These are phyloP conservation scores for Vulpes vulpes DNA, from an alignment of 2,113 vertebrate species.

Conservation along the genomic window DNA sequence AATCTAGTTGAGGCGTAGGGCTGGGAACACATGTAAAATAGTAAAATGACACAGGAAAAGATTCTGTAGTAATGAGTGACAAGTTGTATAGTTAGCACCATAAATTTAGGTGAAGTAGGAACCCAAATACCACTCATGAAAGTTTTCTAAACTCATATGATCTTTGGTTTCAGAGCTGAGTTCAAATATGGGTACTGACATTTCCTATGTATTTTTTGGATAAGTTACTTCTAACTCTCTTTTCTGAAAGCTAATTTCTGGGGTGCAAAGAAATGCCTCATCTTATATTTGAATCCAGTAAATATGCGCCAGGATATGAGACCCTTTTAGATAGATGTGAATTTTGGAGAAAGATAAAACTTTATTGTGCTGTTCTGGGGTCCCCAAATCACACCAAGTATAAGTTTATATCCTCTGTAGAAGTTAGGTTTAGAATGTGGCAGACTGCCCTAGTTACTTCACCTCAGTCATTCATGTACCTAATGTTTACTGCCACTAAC, in stretches of 20 bases:
- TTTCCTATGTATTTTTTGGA: background rate
- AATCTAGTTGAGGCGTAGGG: background rate
- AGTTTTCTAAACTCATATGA: background rate
- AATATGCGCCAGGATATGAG: background rate
- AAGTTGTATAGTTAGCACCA: background rate
- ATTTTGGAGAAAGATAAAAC: background rate
- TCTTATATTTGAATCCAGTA: background rate
- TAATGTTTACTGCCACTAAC: background rate
- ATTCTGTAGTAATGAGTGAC: background rate
- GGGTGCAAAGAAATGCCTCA: background rate
- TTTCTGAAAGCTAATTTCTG: background rate
- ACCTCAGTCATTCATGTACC: background rate
- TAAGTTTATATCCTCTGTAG: background rate
- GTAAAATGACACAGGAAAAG: background rate
- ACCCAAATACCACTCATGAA: background rate
- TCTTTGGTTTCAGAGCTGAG: background rate
- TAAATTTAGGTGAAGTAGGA: background rate
- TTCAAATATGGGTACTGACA: background rate
- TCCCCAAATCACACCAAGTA: background rate
- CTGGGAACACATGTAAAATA: background rate
- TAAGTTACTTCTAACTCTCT: slow-evolving; percentile 10
- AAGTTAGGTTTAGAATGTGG: background rate
- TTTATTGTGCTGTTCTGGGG: background rate
- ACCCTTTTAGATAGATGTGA: background rate
- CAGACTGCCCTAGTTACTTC: background rate